Evolutionary conservation across 2,113 vertebrate genomes (phyloP).

Genomic region (Mormoops blainvillei): DNA sequence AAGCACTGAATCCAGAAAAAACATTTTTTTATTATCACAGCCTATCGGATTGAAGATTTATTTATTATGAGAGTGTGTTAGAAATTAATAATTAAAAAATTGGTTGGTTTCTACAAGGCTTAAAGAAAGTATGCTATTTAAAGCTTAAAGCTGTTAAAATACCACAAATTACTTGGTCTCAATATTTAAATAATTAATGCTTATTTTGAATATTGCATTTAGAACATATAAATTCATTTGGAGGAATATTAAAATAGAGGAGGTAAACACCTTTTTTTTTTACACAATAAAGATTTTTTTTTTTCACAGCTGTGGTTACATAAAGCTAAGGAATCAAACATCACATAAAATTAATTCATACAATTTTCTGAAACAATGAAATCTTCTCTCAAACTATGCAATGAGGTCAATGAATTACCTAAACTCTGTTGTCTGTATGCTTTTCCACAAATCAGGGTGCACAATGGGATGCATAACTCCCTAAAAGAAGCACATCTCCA

Average conservation of each 20-base stretch:
- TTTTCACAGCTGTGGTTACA: neutral
- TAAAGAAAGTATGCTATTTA: slow-evolving; percentile 47
- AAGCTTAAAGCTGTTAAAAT: slow-evolving; percentile 28
- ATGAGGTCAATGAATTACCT: neutral
- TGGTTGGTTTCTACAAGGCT: neutral
- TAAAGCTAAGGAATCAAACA: neutral
- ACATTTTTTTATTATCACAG: slow-evolving; percentile 71
- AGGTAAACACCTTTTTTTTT: neutral
- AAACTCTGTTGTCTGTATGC: neutral
- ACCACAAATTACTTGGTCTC: slow-evolving; percentile 48
- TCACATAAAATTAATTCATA: slow-evolving; percentile 6
- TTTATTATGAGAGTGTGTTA: slow-evolving; percentile 51
- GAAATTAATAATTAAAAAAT: slow-evolving; percentile 49
- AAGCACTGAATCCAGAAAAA: slow-evolving; percentile 66
- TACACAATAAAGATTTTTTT: neutral
- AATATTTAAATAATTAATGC: slow-evolving; percentile 31
- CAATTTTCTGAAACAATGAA: slow-evolving; percentile 29
- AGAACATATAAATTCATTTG: slow-evolving; percentile 40
- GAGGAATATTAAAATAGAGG: neutral
- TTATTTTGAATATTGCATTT: slow-evolving; percentile 27
- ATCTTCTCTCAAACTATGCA: neutral
- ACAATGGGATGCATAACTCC: neutral
- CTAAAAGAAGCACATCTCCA: neutral
- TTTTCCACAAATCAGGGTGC: neutral
- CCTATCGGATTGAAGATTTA: slow-evolving; percentile 68